A percentile compares a stretch with the other conserved stretches of the same genome.
Conservation (phyloP, 1,140 invertebrate species). For the Odontomachus brunneus region DNA sequence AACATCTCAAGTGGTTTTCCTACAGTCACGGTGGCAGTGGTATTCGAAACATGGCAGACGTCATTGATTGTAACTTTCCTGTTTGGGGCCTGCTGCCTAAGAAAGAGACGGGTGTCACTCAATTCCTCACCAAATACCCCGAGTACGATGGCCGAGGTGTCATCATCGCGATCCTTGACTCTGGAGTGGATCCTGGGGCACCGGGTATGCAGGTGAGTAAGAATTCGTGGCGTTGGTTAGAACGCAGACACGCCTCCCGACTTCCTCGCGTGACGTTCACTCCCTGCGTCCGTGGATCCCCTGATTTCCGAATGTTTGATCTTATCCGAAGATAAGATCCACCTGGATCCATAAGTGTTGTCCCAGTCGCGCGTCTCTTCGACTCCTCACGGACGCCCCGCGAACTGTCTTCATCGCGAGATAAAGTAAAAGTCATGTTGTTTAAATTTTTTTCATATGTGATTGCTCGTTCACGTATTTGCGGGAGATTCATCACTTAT, state of each 20-base stretch:
- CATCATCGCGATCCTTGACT: constrained; percentile 98
- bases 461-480: not conserved
- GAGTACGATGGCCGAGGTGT: constrained; percentile 96
- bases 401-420: not conserved
- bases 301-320: not conserved
- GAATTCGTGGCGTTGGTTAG: constrained; percentile 19
- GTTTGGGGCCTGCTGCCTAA: constrained; percentile 95
- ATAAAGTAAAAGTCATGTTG: constrained; percentile 44
- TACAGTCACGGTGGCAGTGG: constrained; percentile 74
- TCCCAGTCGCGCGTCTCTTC: not conserved
- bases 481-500: not conserved
- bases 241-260: constrained; percentile 60
- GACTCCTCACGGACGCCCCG: not conserved
- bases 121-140: constrained; percentile 96
- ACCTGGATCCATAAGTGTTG: not conserved
- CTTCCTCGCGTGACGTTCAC: not conserved
- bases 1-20: constrained; percentile 80
- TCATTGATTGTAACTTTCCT: constrained; percentile 92
- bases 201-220: constrained; percentile 95
- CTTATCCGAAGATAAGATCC: not conserved
- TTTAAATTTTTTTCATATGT: constrained; percentile 3
- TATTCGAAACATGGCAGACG: constrained; percentile 86
- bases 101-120: constrained; percentile 96
- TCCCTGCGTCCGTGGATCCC: not conserved
- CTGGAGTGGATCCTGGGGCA: constrained; percentile 98